Evolutionary conservation across 1,140 invertebrate genomes (phyloP), one percentile per base, ranked within the genome.

Genomic region (Idris sp.): DNA sequence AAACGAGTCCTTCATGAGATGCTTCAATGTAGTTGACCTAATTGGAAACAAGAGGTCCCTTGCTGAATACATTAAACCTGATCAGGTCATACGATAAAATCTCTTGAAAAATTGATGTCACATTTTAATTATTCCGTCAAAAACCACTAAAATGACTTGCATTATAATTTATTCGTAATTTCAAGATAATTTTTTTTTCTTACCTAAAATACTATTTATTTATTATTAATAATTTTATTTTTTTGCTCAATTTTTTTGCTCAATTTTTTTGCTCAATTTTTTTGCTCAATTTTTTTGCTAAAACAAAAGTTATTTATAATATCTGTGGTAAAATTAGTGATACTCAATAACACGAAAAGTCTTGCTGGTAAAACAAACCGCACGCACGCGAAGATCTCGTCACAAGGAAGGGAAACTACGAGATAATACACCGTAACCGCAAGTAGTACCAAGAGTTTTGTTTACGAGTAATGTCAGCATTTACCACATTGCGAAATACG

Each of bases 401-500:
- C 36, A 59, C 41, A 35, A 19, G 46, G 40, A 26, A 54, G 46
- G 35, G 38, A 58, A 72, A 59, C 31, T 58, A 62, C 58, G 64
- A 77, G 73, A 77, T 74, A 72, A 78, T 69, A 67, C 69, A 64
- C 22, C 31, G 30, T 49, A 46, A 82, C 81, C 81, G 64, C 79
- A 80, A 83, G 67, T 56, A 49, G 75, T 49, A 71, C 64, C 49
- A 54, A 62, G 41, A 51, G 71, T 74, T 78, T 69, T 79, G 77
- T 76, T 77, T 79, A 77, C 74, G 78, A 79, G 72, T 83, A 80
- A 81, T 76, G 81, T 79, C 77, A 76, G 79, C 72, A 69, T 82
- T 83, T 79, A 81, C 64, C 71, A 44, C 48, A 65, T 76, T 78
- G 75, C 68, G 77, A 81, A 81, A 82, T 76, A 74, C 77, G 74